Evolutionary conservation across 1,140 invertebrate species (phyloP), one percentile per base, ranked within the genome.

Genomic region (Zaprionus ornatus): DNA sequence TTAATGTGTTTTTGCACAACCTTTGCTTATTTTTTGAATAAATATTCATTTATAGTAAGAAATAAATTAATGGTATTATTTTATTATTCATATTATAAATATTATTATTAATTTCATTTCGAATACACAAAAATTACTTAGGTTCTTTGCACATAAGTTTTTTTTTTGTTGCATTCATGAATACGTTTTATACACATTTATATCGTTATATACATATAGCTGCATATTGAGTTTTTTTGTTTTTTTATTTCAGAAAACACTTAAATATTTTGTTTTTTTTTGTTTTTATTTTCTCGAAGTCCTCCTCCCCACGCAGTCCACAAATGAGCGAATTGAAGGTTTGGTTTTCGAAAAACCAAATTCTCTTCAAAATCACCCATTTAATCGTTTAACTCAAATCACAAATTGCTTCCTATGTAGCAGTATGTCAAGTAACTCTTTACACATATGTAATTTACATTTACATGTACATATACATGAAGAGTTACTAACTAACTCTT

Each of bases 1-100:
- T 88, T 90, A 82, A 90, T 90, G 84, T 83, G 84, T 88, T 87
- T 90, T 90, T 90, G 86, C 85, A 90, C 85, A 90, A 90, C 85
- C 85, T 85, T 90, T 90, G 80, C 84, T 88, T 87, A 87, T 88
- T 88, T 90, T 86, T 45, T 87, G 73, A 90, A 90, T 90, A 90
- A 90, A 90, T 90, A 90, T 90, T 79, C 81, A 74, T 85, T 88
- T 90, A 90, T 90, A 90, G 82, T 90, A 85, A 90, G 85, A 90
- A 90, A 90, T 90, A 90, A 88, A 88, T 88, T 90, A 84, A 90
- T 87, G 74, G 72, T 81, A 82, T 65, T 40, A 15, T 40, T 45
- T 82, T 66, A 66, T 80, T 84, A 66, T 75, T 57, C 61, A 63
- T 29, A 54, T 54, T 57, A 54, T 63, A 35, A 57, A 60, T 71